phyloP scores from a whole-genome alignment of 2,888 invertebrate genomes.

The Nysson spinosus region DNA sequence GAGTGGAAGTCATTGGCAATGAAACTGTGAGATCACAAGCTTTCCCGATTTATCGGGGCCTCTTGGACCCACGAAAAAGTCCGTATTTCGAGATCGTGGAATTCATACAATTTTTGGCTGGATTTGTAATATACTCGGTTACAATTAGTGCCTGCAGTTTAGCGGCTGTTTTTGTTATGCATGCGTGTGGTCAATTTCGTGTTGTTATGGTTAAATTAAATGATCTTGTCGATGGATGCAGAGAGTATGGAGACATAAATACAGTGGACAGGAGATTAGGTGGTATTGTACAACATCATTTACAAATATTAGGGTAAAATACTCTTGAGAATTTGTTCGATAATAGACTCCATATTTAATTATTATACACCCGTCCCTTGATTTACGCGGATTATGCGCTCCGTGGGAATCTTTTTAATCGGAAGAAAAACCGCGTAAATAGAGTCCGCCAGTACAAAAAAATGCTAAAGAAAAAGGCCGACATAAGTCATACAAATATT shows the following conservation, averaged over 20 bases:
- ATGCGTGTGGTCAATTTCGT: conserved; percentile 69
- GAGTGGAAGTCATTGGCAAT: conserved; percentile 58
- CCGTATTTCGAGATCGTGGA: conserved; percentile 69
- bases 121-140: conserved; percentile 65
- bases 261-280: conserved; percentile 34
- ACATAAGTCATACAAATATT: no score
- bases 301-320: conserved; percentile 60
- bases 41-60: conserved; percentile 63
- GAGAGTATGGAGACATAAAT: neutral
- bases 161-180: conserved; percentile 67
- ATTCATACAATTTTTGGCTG: conserved; percentile 61
- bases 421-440: no score
- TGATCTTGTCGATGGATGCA: conserved; percentile 42
- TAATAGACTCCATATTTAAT: no score
- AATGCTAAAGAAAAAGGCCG: no score
- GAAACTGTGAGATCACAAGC: conserved; percentile 58
- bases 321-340: neutral
- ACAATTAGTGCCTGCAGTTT: conserved; percentile 66
- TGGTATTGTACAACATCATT: conserved; percentile 62
- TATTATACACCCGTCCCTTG: no score
- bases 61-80: conserved; percentile 61
- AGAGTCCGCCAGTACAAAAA: no score
- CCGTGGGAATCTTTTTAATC: no score
- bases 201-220: conserved; percentile 58
- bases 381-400: no score